Evolutionary conservation across 2,888 invertebrate genomes (phyloP), one percentile per base, ranked within the genome.

Genomic region (Poecilobothrus nobilitatus): DNA sequence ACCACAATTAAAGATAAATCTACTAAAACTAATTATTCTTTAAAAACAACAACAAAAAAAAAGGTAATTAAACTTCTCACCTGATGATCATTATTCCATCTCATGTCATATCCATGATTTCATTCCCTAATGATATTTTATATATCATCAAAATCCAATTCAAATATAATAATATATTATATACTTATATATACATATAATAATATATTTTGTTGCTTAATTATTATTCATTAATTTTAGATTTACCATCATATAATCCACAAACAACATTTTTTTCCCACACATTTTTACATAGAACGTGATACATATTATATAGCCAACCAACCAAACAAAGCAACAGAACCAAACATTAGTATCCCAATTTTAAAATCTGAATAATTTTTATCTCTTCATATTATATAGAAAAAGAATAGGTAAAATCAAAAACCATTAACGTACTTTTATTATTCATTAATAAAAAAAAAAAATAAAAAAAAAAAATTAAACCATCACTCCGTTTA

Each of bases 151-250:
- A 27, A 27, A 27, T 27, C 27, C 27, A 27, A 27, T 27, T 27
- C 27, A 37, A 37, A 37, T 37, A 37, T 7, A 37, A 37, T 37
- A 37, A 7, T 37, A 37, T 8, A 37, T 27, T 10, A 8, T 8
- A 37, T 10, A 37, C 37, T 37, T 15, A 53, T 53, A 53, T 18
- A n/a, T 12, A 53, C n/a, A 53, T 53, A 5, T 2, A 53, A 15
- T 2, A 2, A 53, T 53, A n/a, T 53, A 53, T 53, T 37, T 53
- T 6, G n/a, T 18, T 53, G 15, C 18, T 53, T 53, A 53, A 53
- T 53, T 53, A 53, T 53, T n/a, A 53, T 53, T n/a, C 53, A 53
- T 53, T 53, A 53, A 53, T 53, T 53, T 53, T 53, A 53, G 53
- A 53, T 53, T 53, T 53, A 53, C 53, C 53, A 44, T 44, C 6